A percentile compares a stretch with the other conserved stretches of the same genome.
Evolutionary conservation across 2,113 vertebrate species (phyloP).

Genomic region (Ellobius talpinus): DNA sequence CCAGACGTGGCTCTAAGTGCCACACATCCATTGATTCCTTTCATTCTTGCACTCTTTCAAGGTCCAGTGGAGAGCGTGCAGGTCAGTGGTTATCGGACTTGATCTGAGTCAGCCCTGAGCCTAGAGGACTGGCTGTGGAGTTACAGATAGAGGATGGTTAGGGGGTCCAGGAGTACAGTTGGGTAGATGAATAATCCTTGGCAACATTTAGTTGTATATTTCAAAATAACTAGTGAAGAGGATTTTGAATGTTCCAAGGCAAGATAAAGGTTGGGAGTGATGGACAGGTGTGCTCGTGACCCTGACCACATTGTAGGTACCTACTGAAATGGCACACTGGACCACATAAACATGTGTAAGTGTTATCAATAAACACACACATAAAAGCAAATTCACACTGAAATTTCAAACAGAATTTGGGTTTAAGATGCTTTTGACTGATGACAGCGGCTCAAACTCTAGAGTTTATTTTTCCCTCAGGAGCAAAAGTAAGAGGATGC

Average conservation of each 20-base stretch:
- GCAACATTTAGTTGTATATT: background rate
- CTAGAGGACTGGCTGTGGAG: background rate
- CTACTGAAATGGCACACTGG: background rate
- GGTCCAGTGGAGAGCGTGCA: background rate
- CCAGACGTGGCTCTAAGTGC: background rate
- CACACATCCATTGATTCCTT: fast-evolving
- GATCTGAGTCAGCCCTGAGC: background rate
- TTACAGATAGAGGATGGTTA: background rate
- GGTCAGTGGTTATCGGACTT: background rate
- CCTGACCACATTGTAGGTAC: background rate
- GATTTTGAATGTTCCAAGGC: background rate
- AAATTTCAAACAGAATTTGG: conserved; percentile 3
- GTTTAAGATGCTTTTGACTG: background rate
- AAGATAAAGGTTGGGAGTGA: background rate
- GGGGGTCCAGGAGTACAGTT: no score
- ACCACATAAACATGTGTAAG: background rate
- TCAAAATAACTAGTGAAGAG: background rate
- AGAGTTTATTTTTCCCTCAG: background rate
- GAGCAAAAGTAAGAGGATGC: background rate
- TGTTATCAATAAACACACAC: background rate
- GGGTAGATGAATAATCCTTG: background rate
- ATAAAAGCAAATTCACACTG: background rate
- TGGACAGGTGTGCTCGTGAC: background rate
- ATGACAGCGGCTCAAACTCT: background rate
- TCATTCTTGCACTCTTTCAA: background rate